Base-by-base conservation (phyloP, 2,797 vertebrate genomes). In the Neomorphus geoffroyi region DNA sequence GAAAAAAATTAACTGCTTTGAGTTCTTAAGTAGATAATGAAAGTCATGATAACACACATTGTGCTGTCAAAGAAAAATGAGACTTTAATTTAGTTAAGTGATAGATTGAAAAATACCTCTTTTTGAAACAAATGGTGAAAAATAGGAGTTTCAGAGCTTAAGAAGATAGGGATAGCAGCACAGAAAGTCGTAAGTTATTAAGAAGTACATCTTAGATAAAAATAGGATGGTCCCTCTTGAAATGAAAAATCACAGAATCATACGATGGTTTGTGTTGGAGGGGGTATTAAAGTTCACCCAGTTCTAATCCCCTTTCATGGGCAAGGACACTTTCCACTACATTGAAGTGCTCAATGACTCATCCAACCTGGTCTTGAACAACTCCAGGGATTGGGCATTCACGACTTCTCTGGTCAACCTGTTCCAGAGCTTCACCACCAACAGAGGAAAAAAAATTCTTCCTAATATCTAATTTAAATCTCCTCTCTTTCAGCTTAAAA, bases 41-140 rank as follows among this genome's bases (percentile, higher is more conserved):
- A 94, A 91, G 88, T 89, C 58, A 69, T 80, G 88, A 93, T 83
- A 86, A 89, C 24, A 90, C 79, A 92, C 46, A 74, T 83, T 84
- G 80, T 90, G 27, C 92, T 97, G 92, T 95, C 95, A 96, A 78
- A 92, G 75, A 56, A 88, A 95, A 90, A 88, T 79, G 86, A 95
- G 65, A 58, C 4, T 2, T 65, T 91, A 93, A 95, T 96, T 6
- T 10, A 95, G 83, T 74, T 91, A 94, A 94, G 41, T 74, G 65
- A 94, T 65, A 92, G 84, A 62, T n/a, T 91, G 78, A 82, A 91
- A 93, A 92, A 78, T 69, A 69, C 16, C 32, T 53, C 28, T n/a
- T 64, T 88, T 91, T 70, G 18, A 92, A 93, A 71, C 2, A 78
- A 66, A 57, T 51, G 58, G 23, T 88, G 53, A 72, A 85, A 90